Base-by-base conservation (phyloP, 2,113 vertebrate genomes). In the Archilochus colubris region DNA sequence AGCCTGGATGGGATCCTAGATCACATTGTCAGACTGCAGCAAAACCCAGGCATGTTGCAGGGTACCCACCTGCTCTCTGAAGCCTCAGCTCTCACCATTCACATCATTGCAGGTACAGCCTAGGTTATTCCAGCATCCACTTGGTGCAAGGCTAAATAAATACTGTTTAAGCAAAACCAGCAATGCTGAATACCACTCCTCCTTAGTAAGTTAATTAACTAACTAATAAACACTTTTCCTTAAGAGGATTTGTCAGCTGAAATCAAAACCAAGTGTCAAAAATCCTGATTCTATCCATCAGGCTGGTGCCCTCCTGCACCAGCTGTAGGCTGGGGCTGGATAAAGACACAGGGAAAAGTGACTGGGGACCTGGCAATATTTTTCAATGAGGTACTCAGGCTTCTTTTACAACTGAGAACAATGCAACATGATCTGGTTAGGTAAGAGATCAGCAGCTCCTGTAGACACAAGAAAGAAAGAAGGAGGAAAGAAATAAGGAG, bases 231-330 rank as follows among this genome's bases (percentile, higher is more conserved):
- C 61, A 30, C 10, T 46, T 94, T 95, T 96, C 86, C 93, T 92
- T 86, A 86, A 88, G 86, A 94, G 23, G 75, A 92, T 95, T 91
- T 95, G 80, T 86, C 84, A 91, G 81, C 74, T 77, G 93, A 92
- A 89, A 90, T 88, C 89, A 76, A 93, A 96, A 81, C 30, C 16
- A 51, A 93, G 67, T 27, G 51, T 80, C 55, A 82, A 50, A 88
- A 94, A 58, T 81, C 43, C 69, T 93, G 89, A 38, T 89, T 92
- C 72, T 81, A 3, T 82, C 84, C 86, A 30, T 64, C 69, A 82
- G 76, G 28, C 22, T 0, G 0, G 64, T 69, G 81, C 36, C 64
- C 68, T 87, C 66, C 75, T 36, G 19, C 53, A 40, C 27, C 54
- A 84, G 27, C 57, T 81, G 27, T 36, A n/a, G 87, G 38, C 23